phyloP scores from a whole-genome alignment of 2,797 vertebrate genomes.

The Morus bassanus region DNA sequence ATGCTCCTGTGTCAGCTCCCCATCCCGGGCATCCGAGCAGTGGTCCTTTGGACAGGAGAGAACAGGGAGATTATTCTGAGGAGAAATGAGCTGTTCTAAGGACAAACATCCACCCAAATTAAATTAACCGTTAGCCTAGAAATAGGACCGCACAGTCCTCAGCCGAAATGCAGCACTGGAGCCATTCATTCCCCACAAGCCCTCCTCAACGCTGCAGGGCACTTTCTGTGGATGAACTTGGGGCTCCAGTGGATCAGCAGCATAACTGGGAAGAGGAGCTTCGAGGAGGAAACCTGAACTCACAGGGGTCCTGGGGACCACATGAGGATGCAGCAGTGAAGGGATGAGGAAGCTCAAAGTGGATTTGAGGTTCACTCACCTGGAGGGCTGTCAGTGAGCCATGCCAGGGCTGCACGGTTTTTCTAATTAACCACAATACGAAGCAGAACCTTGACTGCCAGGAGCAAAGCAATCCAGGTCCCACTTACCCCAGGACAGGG shows the following conservation, averaged over 20 bases:
- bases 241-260: neutral
- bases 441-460: constrained; percentile 57
- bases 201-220: neutral
- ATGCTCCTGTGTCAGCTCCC: neutral
- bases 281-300: neutral
- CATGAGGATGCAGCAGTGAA: neutral
- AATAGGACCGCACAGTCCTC: neutral
- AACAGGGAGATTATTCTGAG: neutral
- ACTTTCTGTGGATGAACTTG: neutral
- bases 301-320: neutral
- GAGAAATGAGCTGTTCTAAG: neutral
- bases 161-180: neutral
- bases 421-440: constrained; percentile 19
- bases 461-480: constrained; percentile 38
- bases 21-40: neutral
- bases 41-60: neutral
- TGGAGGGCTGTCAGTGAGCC: neutral
- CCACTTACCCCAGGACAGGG: constrained; percentile 34
- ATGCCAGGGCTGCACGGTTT: neutral
- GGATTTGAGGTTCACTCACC: neutral
- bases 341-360: constrained; percentile 3
- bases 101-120: neutral
- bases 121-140: neutral
- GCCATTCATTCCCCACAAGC: neutral
- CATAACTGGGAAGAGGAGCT: neutral